Percentiles rank a stretch among this genome's conserved stretches.
Conservation (phyloP, 2,888 invertebrate species). For the Habrosyne pyritoides region DNA sequence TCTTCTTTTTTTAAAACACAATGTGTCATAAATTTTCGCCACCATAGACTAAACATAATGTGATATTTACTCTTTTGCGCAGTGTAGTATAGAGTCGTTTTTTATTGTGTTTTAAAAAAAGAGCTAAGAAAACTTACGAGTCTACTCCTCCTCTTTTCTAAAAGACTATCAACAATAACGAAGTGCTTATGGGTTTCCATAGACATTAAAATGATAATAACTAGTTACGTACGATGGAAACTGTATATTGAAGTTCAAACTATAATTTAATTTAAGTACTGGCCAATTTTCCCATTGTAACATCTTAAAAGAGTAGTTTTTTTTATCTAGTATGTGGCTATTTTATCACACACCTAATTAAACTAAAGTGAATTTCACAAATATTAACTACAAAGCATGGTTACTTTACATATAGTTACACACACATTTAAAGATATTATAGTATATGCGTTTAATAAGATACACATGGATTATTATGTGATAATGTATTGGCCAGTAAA, state of each 20-base stretch:
- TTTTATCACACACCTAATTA: conserved; percentile 49
- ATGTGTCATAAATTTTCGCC: conserved; percentile 4
- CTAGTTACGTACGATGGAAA: conserved; percentile 25
- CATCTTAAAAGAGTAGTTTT: neutral
- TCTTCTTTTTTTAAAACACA: conserved; percentile 61
- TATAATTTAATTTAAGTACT: neutral
- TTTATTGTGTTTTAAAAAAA: conserved; percentile 35
- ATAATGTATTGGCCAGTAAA: conserved; percentile 55
- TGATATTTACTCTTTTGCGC: neutral
- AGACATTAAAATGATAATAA: conserved; percentile 27
- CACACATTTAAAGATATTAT: conserved; percentile 55
- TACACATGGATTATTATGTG: conserved; percentile 44
- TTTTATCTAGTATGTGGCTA: neutral
- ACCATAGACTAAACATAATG: neutral
- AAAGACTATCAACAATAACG: conserved; percentile 46
- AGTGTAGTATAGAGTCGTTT: conserved; percentile 4
- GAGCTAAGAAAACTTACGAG: conserved; percentile 24
- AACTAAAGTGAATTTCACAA: conserved; percentile 54
- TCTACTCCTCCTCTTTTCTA: conserved; percentile 32
- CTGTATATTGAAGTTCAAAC: conserved; percentile 24
- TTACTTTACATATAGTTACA: conserved; percentile 63
- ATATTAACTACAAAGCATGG: conserved; percentile 65
- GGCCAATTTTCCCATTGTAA: neutral
- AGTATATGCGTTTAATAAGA: conserved; percentile 25
- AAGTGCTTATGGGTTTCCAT: conserved; percentile 38